Base-by-base conservation (phyloP, 2,888 invertebrate species). In the Spatulosminthurus flaviceps region DNA sequence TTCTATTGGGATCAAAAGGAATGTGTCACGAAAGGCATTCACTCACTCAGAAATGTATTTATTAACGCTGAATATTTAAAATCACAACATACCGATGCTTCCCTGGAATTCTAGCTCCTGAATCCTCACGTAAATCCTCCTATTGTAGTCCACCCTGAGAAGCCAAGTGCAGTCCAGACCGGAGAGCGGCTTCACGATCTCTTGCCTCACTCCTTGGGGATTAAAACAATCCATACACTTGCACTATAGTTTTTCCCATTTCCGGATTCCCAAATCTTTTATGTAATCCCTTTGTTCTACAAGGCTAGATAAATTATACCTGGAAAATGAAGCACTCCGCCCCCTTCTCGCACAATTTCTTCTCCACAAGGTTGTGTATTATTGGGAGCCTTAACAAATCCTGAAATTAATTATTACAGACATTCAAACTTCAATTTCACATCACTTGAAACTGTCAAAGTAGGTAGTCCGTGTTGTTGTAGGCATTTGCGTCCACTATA, bases 91-190 rank as follows among this genome's bases (percentile, higher is more conserved):
- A 87, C 87, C 87, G 77, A 86, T 86, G 78, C 86, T 86, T 13
- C 87, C 87, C 76, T 87, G 86, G 13, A 89, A 86, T 73, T 89
- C 87, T 1, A 89, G 83, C 71, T 88, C 87, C n/a, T 87, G 85
- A 16, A 89, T 84, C 70, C 87, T 86, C 16, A 89, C 81, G 82
- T 88, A 88, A 66, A 89, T 87, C 64, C 88, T 86, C 80, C 87
- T 87, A 42, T 86, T 82, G 51, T 86, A 86, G 24, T 86, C 85
- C 13, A 88, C 89, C 64, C 89, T 84, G 64, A 89, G 87, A 29
- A 89, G 84, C 89, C 89, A 89, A 61, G 87, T 86, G 84, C 89
- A 89, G 11, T 88, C 87, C 16, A 88, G 84, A 61, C 88, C 87
- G 28, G n/a, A 64, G 9, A 66, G 41, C 21, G 75, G 60, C 19